Percentiles rank a stretch among this genome's conserved stretches.
phyloP scores from a whole-genome alignment of 2,888 invertebrate genomes.

The Hyposoter didymator region DNA sequence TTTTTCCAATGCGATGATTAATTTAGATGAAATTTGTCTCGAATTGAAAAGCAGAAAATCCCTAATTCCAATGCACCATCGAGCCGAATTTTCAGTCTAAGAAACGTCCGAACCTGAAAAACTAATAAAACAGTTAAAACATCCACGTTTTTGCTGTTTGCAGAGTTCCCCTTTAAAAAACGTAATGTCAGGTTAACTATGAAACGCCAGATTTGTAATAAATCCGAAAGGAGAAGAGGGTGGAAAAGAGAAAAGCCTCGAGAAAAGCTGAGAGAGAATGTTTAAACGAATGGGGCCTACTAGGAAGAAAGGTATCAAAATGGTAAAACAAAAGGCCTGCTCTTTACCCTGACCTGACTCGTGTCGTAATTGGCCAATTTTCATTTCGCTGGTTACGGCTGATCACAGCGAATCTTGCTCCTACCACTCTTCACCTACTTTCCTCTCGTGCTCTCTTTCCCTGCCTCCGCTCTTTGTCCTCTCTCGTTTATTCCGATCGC shows the following conservation, averaged over 20 bases:
- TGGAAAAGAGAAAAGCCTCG: constrained; percentile 49
- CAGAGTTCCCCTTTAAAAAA: neutral
- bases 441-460: constrained; percentile 5
- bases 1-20: neutral
- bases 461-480: neutral
- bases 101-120: neutral
- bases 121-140: neutral
- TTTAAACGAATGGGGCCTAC: constrained; percentile 39
- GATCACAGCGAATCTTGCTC: constrained; percentile 49
- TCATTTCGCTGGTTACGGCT: constrained; percentile 62
- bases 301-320: constrained; percentile 47
- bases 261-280: constrained; percentile 44
- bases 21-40: neutral
- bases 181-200: neutral
- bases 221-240: constrained; percentile 26
- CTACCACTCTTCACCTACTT: constrained; percentile 35
- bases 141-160: neutral
- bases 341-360: constrained; percentile 69
- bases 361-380: constrained; percentile 74
- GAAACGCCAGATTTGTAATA: neutral
- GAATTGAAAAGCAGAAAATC: neutral
- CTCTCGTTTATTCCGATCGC: neutral
- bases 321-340: constrained; percentile 73
- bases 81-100: neutral
- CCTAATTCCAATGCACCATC: neutral